Evolutionary conservation across 2,888 invertebrate species (phyloP), one percentile per base, ranked within the genome.

Genomic region (Watsonalla binaria): DNA sequence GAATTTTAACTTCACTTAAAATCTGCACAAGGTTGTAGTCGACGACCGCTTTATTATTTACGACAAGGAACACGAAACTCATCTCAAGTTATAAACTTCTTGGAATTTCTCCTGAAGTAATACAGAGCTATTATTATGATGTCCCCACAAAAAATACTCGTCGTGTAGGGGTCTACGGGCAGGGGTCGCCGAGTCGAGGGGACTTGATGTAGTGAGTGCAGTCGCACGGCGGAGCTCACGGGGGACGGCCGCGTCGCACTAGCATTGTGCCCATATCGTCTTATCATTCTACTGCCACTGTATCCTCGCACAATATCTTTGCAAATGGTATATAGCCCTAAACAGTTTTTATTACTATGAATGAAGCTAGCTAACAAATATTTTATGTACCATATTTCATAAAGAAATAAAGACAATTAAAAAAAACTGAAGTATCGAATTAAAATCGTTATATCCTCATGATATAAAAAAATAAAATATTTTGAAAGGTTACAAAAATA

Each of bases 1-100:
- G 68, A 84, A 84, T 83, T 86, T 87, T 88, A 82, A 86, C 86
- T 84, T 84, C 83, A 84, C 86, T 88, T 86, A 82, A 88, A 90
- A 90, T 90, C 89, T 85, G 89, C 79, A 85, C 86, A 83, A 84
- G 80, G 82, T 87, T 86, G 88, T 88, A 86, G 86, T 87, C 86
- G 87, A 84, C 88, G 87, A 84, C 87, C 87, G 89, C 90, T 90
- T 90, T 90, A 89, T 90, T 90, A 90, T 90, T 90, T 90, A 90
- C 89, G 90, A 89, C 88, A 89, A 88, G 89, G 89, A 90, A 90
- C 90, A 90, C 89, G 88, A 87, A 90, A 90, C 90, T 90, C 90
- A 90, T 90, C 90, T 89, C 90, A 90, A 90, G 90, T 90, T 90
- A 90, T 90, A 90, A 90, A 90, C 89, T 90, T 90, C 90, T 89